Percentiles rank a stretch among this genome's conserved stretches.
Conservation (phyloP, 2,888 invertebrate species). For the Tineola bisselliella region DNA sequence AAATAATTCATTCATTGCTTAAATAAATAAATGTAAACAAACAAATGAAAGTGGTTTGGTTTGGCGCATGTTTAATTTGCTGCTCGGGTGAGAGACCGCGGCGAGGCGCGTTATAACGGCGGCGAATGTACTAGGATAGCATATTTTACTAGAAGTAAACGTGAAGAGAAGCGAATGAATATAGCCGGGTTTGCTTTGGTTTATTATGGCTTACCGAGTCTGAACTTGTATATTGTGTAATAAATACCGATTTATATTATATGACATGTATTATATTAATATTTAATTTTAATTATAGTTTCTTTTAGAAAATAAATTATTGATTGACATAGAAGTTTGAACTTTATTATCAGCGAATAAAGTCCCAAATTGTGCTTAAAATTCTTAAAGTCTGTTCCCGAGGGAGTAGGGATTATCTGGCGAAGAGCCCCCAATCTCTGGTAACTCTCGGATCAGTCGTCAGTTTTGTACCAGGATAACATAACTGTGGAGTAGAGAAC, state of each 20-base stretch:
- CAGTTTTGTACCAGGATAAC: constrained; percentile 14
- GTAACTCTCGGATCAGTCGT: constrained; percentile 10
- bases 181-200: too few species aligned
- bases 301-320: too few species aligned
- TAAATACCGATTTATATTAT: too few species aligned
- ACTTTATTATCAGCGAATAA: not conserved
- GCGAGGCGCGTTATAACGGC: not conserved
- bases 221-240: too few species aligned
- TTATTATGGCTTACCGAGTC: too few species aligned
- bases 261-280: too few species aligned
- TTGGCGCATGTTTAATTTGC: too few species aligned
- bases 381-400: not conserved
- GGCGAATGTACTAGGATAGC: constrained; percentile 30
- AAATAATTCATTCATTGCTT: too few species aligned
- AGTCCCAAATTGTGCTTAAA: not conserved
- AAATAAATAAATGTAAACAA: not conserved
- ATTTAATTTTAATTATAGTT: too few species aligned
- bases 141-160: constrained; percentile 20
- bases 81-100: not conserved
- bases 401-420: not conserved
- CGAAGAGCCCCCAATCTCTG: not conserved
- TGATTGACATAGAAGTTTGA: not conserved
- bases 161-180: too few species aligned
- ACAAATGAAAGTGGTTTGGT: too few species aligned
- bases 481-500: constrained; percentile 9